Evolutionary conservation across 2,888 invertebrate genomes (phyloP).

Genomic region (Aricia artaxerxes): DNA sequence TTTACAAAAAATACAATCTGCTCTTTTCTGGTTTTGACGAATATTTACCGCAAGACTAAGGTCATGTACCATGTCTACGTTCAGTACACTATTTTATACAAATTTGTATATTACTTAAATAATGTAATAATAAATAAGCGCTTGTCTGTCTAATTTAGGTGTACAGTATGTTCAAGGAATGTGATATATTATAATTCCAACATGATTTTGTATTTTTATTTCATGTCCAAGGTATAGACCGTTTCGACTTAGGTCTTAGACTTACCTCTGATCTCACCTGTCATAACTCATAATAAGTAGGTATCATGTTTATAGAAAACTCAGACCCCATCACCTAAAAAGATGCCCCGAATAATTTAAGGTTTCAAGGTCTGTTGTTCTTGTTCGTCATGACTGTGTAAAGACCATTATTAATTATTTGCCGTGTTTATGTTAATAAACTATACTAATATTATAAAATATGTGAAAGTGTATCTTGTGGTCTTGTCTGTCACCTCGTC

Average conservation of each 20-base stretch:
- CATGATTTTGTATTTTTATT: conserved; percentile 61
- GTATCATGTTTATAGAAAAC: too few species aligned
- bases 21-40: background rate
- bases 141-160: conserved; percentile 71
- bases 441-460: too few species aligned
- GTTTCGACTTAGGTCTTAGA: background rate
- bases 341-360: too few species aligned
- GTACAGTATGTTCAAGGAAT: conserved; percentile 77
- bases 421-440: too few species aligned
- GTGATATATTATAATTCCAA: conserved; percentile 80
- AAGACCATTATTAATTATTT: too few species aligned
- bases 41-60: background rate
- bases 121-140: conserved; percentile 66
- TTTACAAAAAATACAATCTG: background rate
- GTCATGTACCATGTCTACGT: background rate
- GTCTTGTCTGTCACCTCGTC: too few species aligned
- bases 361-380: too few species aligned
- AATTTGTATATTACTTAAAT: conserved; percentile 50
- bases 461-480: too few species aligned
- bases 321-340: too few species aligned
- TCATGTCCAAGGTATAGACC: background rate
- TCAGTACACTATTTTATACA: conserved; percentile 30
- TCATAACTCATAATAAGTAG: too few species aligned
- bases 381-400: too few species aligned
- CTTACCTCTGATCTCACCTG: too few species aligned